phyloP scores from a whole-genome alignment of 2,888 invertebrate genomes.

The Caenorhabditis angaria region DNA sequence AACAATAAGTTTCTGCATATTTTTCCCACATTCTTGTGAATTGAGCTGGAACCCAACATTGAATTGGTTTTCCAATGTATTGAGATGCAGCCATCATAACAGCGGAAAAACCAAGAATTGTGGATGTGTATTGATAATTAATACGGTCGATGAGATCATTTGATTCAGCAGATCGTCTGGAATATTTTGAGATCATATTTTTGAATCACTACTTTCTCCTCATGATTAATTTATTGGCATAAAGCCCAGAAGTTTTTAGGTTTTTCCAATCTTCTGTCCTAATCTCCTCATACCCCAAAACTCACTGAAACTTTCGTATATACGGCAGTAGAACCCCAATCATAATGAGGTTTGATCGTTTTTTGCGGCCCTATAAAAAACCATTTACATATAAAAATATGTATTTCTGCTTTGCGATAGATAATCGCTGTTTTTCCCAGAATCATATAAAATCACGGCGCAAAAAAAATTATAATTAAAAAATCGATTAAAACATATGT shows the following conservation, averaged over 20 bases:
- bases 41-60: conserved; percentile 71
- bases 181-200: conserved; percentile 9
- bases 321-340: conserved; percentile 48
- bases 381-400: background rate
- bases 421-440: no score
- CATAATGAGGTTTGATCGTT: conserved; percentile 44
- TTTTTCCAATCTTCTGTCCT: no score
- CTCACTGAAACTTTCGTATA: conserved; percentile 46
- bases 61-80: conserved; percentile 71
- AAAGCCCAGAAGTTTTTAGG: no score
- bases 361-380: background rate
- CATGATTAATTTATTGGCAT: no score
- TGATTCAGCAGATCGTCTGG: conserved; percentile 65
- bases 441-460: no score
- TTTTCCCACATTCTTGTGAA: conserved; percentile 70
- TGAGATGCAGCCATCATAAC: conserved; percentile 71
- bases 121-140: conserved; percentile 41
- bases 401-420: no score
- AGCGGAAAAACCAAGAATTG: conserved; percentile 50
- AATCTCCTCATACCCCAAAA: background rate
- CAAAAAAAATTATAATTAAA: conserved; percentile 10
- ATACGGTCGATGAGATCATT: conserved; percentile 68
- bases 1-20: conserved; percentile 71
- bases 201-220: background rate
- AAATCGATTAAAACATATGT: conserved; percentile 22